Percentiles rank a stretch among this genome's conserved stretches.
Conservation (phyloP, 2,888 invertebrate genomes). For the Xylota segnis region DNA sequence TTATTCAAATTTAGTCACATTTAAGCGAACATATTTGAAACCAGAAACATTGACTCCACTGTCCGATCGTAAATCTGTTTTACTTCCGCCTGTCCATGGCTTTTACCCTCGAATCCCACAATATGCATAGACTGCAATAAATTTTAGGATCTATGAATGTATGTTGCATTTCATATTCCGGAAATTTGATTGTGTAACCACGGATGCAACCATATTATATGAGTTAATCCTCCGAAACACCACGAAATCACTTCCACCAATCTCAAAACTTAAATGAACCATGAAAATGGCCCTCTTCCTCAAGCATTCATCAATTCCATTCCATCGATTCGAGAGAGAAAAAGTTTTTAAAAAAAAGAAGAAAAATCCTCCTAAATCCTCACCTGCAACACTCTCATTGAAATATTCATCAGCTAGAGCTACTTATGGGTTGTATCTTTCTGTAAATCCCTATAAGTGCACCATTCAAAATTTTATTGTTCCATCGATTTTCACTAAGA, state of each 20-base stretch:
- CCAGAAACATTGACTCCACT: slow-evolving; percentile 12
- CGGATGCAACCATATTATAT: background rate
- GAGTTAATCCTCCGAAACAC: background rate
- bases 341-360: background rate
- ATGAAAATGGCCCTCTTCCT: background rate
- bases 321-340: background rate
- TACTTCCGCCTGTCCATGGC: background rate
- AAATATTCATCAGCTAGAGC: background rate
- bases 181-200: slow-evolving; percentile 1
- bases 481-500: slow-evolving; percentile 32
- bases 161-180: slow-evolving; percentile 12
- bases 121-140: background rate
- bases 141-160: slow-evolving; percentile 17
- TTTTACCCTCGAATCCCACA: slow-evolving; percentile 6
- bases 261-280: slow-evolving; percentile 1
- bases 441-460: background rate
- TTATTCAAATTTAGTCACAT: slow-evolving; percentile 7
- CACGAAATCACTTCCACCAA: too few species aligned
- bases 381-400: background rate
- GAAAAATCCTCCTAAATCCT: background rate
- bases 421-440: background rate
- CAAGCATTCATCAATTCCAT: slow-evolving; percentile 5
- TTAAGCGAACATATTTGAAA: slow-evolving; percentile 7
- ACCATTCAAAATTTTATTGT: slow-evolving; percentile 16
- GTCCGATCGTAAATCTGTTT: slow-evolving; percentile 34